phyloP scores from a whole-genome alignment of 2,113 vertebrate species.

The Heptranchias perlo region DNA sequence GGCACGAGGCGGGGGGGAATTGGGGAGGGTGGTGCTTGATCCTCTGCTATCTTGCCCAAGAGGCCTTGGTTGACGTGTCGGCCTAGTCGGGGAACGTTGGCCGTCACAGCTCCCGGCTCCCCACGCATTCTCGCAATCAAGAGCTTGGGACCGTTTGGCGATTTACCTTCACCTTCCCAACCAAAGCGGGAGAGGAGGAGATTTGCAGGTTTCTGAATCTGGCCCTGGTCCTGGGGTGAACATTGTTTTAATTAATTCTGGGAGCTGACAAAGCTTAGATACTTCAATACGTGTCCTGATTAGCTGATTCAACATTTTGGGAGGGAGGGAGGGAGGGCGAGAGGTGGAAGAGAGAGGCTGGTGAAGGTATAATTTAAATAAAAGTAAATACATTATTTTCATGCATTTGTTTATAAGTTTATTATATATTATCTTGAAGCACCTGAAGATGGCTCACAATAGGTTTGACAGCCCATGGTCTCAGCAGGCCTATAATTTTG shows the following conservation, averaged over 20 bases:
- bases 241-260: background rate
- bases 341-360: background rate
- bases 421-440: background rate
- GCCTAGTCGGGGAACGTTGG: too few relatives aligned
- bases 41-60: too few relatives aligned
- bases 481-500: slow-evolving; percentile 11
- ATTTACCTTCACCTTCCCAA: too few relatives aligned
- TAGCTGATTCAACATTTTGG: background rate
- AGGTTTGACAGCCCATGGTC: background rate
- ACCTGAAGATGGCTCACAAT: background rate
- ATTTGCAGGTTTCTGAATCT: too few relatives aligned
- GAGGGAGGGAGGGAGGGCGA: background rate
- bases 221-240: too few relatives aligned
- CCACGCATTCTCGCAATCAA: too few relatives aligned
- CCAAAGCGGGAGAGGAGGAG: too few relatives aligned
- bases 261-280: background rate
- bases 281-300: background rate
- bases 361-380: background rate
- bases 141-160: too few relatives aligned
- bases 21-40: too few relatives aligned
- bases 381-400: background rate
- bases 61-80: too few relatives aligned
- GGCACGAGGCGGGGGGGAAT: too few relatives aligned
- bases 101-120: too few relatives aligned
- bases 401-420: background rate